phyloP scores from a whole-genome alignment of 2,888 invertebrate genomes.

The Pristionchus exspectatus region DNA sequence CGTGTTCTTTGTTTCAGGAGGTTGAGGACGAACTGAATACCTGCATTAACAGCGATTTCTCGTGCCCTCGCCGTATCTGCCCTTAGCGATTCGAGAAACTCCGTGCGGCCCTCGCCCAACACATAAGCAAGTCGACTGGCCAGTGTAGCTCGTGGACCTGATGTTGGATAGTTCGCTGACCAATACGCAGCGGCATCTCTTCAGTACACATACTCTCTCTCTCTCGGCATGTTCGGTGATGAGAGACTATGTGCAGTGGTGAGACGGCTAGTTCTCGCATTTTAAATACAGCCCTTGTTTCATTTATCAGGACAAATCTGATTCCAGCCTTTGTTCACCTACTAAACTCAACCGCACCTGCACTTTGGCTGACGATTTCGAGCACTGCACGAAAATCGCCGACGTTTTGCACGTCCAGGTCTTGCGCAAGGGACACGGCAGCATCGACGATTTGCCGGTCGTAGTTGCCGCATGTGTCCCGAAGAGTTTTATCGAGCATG shows the following conservation, averaged over 20 bases:
- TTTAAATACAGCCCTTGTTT: no score
- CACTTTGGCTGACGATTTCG: not conserved
- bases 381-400: not conserved
- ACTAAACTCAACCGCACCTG: no score
- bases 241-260: no score
- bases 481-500: not conserved
- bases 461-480: not conserved
- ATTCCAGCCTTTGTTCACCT: no score
- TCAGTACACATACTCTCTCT: no score
- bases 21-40: constrained; percentile 12
- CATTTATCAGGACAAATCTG: no score
- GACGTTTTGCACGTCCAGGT: not conserved
- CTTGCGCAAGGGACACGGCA: not conserved
- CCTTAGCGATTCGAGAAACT: not conserved
- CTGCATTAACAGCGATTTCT: not conserved
- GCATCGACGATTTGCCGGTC: not conserved
- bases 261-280: no score
- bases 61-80: not conserved
- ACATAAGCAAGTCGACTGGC: not conserved
- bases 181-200: no score
- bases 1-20: no score
- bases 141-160: not conserved
- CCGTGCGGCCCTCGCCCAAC: not conserved
- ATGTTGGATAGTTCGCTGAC: not conserved
- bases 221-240: no score